These are phyloP conservation scores for Anguilla megastoma DNA, from an alignment of 2,797 vertebrate species.

Conservation along the genomic window DNA sequence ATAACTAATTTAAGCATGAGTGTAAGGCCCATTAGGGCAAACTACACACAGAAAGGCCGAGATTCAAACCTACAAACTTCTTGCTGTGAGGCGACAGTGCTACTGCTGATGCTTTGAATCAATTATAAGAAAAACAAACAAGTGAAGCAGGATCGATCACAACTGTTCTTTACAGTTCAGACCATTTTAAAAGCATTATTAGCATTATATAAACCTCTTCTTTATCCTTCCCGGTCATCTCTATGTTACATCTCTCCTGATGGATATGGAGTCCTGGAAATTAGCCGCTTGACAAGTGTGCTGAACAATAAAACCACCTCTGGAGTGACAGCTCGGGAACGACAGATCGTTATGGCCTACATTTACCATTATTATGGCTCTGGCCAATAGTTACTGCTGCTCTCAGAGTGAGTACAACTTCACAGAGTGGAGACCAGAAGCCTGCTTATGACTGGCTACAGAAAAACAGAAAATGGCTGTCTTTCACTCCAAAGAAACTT, in stretches of 20 bases:
- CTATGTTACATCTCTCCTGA: neutral
- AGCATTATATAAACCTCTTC: neutral
- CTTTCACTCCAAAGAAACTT: neutral
- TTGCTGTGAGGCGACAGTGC: no score
- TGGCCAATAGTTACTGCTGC: neutral
- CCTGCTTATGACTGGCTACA: neutral
- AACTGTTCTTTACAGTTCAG: neutral
- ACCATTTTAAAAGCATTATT: neutral
- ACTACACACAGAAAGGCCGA: no score
- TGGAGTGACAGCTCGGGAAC: neutral
- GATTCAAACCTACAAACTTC: no score
- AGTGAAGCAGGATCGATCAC: constrained; percentile 5
- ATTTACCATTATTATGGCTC: neutral
- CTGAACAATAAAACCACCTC: neutral
- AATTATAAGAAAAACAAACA: neutral
- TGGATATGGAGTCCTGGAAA: neutral
- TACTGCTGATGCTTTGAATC: neutral
- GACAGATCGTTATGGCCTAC: neutral
- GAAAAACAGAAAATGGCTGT: neutral
- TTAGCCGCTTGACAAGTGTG: neutral
- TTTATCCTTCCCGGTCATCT: neutral
- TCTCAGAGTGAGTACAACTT: neutral
- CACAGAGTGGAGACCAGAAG: neutral
- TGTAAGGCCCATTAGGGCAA: neutral
- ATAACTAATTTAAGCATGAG: neutral